Evolutionary conservation across 2,113 vertebrate species (phyloP).

Genomic region (Phaetusa simplex): DNA sequence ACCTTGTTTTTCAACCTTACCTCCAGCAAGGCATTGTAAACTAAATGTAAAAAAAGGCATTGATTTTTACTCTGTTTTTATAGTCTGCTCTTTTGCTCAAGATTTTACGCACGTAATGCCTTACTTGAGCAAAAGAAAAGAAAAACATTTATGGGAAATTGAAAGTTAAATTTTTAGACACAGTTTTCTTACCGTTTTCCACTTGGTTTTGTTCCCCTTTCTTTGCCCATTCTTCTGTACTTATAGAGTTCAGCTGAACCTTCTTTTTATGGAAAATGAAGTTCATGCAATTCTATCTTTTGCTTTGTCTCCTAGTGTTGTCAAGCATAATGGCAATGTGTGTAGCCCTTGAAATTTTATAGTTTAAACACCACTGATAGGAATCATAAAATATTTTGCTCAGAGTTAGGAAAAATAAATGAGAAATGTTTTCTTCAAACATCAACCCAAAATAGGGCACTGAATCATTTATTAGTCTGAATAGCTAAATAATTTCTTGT

Average conservation of each 20-base stretch:
- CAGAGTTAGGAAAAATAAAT: background rate
- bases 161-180: background rate
- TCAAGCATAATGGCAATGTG: background rate
- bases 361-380: background rate
- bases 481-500: background rate
- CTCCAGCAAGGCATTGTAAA: background rate
- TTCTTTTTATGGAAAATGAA: background rate
- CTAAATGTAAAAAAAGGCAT: background rate
- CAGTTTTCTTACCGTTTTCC: background rate
- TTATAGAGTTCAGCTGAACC: background rate
- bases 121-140: background rate
- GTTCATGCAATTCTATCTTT: background rate
- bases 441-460: background rate
- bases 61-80: background rate
- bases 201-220: background rate
- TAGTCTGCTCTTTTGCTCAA: background rate
- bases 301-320: background rate
- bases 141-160: background rate
- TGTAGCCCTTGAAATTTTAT: background rate
- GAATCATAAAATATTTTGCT: background rate
- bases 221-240: background rate
- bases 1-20: background rate
- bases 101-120: background rate
- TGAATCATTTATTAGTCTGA: background rate
- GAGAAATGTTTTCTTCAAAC: background rate